Conservation (phyloP, 2,113 vertebrate species). For the Callaeas wilsoni region DNA sequence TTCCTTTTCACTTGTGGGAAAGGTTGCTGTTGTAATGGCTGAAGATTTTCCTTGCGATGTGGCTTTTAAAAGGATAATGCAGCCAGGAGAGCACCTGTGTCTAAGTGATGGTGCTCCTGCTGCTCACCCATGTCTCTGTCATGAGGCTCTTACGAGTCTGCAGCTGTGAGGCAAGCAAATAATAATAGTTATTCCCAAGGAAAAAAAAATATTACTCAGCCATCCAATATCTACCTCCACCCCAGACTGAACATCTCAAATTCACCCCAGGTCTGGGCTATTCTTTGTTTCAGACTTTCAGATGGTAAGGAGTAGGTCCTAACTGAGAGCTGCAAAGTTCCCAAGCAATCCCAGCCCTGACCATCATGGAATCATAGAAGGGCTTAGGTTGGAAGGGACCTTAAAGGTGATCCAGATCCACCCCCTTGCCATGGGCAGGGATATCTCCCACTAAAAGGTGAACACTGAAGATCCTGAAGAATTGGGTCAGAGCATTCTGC, state of each 20-base stretch:
- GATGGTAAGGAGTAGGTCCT: not conserved
- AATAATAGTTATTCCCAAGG: not conserved
- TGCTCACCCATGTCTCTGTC: not conserved
- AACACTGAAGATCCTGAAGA: not conserved
- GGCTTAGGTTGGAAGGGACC: not conserved
- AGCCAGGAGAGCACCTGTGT: not conserved
- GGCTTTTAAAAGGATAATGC: not conserved
- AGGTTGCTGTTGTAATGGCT: not conserved
- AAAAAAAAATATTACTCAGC: not conserved
- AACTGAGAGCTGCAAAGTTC: not conserved
- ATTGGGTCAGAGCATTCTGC: not conserved
- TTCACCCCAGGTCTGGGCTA: not conserved
- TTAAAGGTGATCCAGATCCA: not conserved
- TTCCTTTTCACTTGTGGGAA: not conserved
- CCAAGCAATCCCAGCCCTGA: not conserved
- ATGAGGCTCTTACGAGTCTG: not conserved
- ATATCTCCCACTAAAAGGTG: not conserved
- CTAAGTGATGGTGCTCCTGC: not conserved
- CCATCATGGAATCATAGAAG: fast-evolving
- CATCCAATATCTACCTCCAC: not conserved
- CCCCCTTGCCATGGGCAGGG: not conserved
- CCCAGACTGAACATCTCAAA: not conserved
- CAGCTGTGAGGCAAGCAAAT: not conserved
- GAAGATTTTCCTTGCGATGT: not conserved
- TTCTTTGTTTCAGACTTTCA: not conserved